Evolutionary conservation across 2,888 invertebrate species (phyloP).

Genomic region (Amphipoea oculea): DNA sequence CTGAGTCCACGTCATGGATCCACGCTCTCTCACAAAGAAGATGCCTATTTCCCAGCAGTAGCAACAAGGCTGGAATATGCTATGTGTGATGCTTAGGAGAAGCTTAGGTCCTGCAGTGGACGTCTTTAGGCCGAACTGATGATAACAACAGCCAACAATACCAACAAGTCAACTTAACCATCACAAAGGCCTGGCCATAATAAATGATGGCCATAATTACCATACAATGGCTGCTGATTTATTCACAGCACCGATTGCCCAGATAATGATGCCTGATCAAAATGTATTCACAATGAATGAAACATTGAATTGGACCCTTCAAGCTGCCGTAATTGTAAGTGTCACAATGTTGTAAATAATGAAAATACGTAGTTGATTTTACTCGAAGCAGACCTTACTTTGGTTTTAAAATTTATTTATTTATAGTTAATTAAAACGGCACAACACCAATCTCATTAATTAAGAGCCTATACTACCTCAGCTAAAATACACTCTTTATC

Average conservation of each 20-base stretch:
- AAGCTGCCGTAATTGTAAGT: neutral
- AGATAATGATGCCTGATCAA: constrained; percentile 28
- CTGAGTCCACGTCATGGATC: neutral
- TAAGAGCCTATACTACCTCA: no score
- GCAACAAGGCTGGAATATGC: no score
- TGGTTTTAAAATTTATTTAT: neutral
- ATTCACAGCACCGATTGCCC: constrained; percentile 30
- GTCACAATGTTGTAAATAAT: neutral
- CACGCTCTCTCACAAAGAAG: no score
- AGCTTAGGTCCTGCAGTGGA: neutral
- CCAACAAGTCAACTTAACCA: neutral
- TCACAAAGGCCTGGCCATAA: constrained; percentile 13
- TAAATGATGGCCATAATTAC: constrained; percentile 32
- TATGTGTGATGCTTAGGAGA: neutral
- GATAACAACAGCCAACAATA: neutral
- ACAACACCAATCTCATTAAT: no score
- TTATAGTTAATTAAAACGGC: no score
- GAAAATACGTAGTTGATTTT: neutral
- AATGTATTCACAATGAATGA: constrained; percentile 40
- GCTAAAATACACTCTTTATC: no score
- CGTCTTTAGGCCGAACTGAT: neutral
- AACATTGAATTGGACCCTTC: neutral
- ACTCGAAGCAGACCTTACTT: neutral
- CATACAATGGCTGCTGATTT: constrained; percentile 23
- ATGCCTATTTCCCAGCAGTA: no score